A percentile compares a stretch with the other conserved stretches of the same genome.
Evolutionary conservation across 2,113 vertebrate genomes (phyloP).

Genomic region (Calidris pygmaea): DNA sequence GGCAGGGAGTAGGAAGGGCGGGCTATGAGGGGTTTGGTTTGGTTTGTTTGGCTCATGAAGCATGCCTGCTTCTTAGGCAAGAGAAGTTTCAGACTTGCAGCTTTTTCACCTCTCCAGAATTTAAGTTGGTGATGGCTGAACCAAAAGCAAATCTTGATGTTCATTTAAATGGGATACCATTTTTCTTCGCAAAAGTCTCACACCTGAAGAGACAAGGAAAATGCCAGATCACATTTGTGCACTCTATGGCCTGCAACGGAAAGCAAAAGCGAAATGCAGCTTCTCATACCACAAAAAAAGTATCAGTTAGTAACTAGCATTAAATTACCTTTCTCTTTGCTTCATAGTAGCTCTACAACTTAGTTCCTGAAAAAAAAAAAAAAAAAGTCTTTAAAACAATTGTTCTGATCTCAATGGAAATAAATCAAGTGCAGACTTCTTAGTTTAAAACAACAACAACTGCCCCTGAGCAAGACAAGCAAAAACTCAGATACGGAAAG

Average conservation of each 20-base stretch:
- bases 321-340: background rate
- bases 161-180: background rate
- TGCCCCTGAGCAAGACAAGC: background rate
- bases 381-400: background rate
- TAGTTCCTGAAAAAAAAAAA: background rate
- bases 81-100: background rate
- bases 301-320: background rate
- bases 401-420: background rate
- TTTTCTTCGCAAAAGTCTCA: background rate
- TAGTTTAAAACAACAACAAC: background rate
- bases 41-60: background rate
- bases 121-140: background rate
- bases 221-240: background rate
- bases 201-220: background rate
- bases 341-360: background rate
- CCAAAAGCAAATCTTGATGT: background rate
- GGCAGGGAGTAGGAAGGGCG: background rate
- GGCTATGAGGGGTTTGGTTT: background rate
- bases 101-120: background rate
- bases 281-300: background rate
- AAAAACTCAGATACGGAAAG: background rate
- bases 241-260: background rate
- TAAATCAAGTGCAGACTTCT: background rate
- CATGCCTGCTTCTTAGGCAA: background rate
- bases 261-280: background rate